Evolutionary conservation across 2,797 vertebrate species (phyloP).

Genomic region (Acrossocheilus fasciatus): DNA sequence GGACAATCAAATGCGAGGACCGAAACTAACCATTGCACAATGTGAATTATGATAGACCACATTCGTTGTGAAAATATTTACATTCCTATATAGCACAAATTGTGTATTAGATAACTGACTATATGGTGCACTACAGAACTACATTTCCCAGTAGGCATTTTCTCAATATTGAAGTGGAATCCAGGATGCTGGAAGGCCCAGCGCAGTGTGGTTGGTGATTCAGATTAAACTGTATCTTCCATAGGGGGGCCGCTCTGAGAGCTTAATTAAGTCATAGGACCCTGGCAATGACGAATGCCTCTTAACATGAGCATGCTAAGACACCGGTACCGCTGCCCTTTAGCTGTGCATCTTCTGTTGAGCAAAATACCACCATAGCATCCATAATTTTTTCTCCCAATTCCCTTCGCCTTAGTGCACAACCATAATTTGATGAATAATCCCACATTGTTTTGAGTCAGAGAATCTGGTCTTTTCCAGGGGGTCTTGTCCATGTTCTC

Average conservation of each 20-base stretch:
- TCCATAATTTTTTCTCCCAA: background rate
- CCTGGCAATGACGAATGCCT: constrained; percentile 87
- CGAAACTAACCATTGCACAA: background rate
- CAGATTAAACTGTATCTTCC: constrained; percentile 48
- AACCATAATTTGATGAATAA: constrained; percentile 15
- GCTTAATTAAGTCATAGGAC: constrained; percentile 88
- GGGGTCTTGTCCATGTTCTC: background rate
- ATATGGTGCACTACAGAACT: constrained; percentile 17
- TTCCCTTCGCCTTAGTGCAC: background rate
- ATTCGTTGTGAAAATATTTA: background rate
- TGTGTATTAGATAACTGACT: background rate
- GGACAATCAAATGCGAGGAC: background rate
- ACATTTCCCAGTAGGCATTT: constrained; percentile 39
- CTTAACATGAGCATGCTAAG: constrained; percentile 72
- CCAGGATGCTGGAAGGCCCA: constrained; percentile 19
- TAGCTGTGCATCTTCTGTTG: constrained; percentile 76
- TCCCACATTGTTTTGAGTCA: background rate
- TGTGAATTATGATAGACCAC: background rate
- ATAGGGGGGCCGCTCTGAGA: constrained; percentile 79
- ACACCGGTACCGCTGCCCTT: constrained; percentile 76
- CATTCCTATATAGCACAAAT: background rate
- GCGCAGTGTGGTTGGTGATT: constrained; percentile 41
- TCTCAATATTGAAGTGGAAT: background rate
- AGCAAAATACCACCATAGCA: constrained; percentile 75
- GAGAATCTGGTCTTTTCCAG: background rate